A percentile compares a stretch with the other conserved stretches of the same genome.
Conservation (phyloP, 2,888 invertebrate genomes). For the Ferdinandea cuprea region DNA sequence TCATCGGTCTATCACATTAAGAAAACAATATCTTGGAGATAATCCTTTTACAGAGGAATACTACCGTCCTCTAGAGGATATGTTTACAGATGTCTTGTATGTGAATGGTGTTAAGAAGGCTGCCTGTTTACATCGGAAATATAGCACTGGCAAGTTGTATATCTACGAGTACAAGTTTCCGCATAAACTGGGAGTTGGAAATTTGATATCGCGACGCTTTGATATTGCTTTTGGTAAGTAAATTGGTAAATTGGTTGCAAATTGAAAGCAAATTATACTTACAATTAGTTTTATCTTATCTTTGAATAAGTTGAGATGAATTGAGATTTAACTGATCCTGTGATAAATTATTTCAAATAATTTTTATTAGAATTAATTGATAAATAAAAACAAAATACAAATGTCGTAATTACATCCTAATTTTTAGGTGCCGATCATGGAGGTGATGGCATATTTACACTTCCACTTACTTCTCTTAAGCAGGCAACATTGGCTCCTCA, state of each 20-base stretch:
- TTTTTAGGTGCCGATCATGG: constrained; percentile 15
- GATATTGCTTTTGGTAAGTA: neutral
- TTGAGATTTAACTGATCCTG: too few species aligned
- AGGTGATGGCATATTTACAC: constrained; percentile 4
- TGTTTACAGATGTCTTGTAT: constrained; percentile 87
- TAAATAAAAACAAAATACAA: too few species aligned
- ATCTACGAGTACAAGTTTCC: constrained; percentile 3
- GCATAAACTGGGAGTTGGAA: neutral
- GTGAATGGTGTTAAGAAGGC: constrained; percentile 75
- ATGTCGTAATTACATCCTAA: too few species aligned
- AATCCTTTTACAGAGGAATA: constrained; percentile 78
- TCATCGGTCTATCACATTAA: neutral
- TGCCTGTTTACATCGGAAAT: constrained; percentile 8
- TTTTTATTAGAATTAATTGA: too few species aligned
- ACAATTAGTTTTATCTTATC: too few species aligned
- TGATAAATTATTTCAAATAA: too few species aligned
- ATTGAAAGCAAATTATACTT: too few species aligned
- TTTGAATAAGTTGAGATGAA: too few species aligned
- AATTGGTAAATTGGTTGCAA: too few species aligned
- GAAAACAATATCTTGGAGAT: constrained; percentile 23
- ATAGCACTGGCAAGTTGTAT: neutral
- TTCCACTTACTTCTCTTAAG: neutral
- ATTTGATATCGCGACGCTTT: neutral
- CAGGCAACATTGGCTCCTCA: neutral
- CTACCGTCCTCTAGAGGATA: constrained; percentile 80